These are phyloP conservation scores for Saccostrea glomerata DNA, from an alignment of 1,140 invertebrate genomes.

Conservation along the genomic window DNA sequence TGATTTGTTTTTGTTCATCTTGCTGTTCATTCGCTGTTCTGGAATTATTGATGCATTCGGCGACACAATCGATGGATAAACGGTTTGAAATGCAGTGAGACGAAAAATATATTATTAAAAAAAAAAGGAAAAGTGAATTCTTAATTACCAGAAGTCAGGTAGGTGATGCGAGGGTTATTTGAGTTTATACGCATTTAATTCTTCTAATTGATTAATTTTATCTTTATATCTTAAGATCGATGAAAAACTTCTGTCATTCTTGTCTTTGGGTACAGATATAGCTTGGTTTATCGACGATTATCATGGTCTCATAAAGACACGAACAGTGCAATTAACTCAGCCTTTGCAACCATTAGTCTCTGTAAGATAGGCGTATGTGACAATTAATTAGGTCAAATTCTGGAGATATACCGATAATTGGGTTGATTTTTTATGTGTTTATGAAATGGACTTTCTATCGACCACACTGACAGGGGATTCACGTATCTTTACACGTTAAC, in stretches of 20 bases:
- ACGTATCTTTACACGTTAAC: too few relatives aligned
- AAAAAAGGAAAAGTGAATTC: conserved; percentile 7
- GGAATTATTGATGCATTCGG: conserved; percentile 33
- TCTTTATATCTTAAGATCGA: conserved; percentile 10
- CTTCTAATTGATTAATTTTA: background rate
- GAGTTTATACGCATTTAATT: background rate
- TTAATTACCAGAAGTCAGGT: background rate
- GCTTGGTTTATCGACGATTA: background rate
- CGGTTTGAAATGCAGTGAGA: conserved; percentile 20
- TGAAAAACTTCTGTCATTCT: background rate
- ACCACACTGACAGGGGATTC: too few relatives aligned
- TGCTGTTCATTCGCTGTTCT: background rate
- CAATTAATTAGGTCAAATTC: background rate
- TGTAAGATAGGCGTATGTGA: background rate
- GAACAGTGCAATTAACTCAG: background rate
- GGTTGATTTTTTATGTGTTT: background rate
- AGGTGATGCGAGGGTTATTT: background rate
- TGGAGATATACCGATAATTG: background rate
- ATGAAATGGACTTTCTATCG: background rate
- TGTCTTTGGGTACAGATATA: background rate
- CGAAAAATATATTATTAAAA: background rate
- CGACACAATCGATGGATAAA: conserved; percentile 12
- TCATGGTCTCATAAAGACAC: background rate
- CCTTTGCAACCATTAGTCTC: background rate
- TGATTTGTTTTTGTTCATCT: conserved; percentile 24